Evolutionary conservation across 2,797 vertebrate species (phyloP).

Genomic region (Phrynocephalus guinanensis): DNA sequence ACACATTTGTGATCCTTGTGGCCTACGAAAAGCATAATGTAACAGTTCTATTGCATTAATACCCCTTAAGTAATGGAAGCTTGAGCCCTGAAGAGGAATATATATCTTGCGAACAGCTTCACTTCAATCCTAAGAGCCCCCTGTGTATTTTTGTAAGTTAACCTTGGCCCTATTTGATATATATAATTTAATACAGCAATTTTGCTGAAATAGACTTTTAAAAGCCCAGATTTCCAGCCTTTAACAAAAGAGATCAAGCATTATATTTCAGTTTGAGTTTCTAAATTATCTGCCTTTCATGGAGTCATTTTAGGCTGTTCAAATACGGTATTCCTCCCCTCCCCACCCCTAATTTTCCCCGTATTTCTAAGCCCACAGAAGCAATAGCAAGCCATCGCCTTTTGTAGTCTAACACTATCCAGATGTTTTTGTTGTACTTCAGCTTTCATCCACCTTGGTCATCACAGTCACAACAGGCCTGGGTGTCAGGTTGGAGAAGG

Average conservation of each 20-base stretch:
- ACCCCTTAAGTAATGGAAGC: slow-evolving; percentile 39
- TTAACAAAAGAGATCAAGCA: slow-evolving; percentile 8
- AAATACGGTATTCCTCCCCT: too few relatives aligned
- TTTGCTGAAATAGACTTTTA: slow-evolving; percentile 33
- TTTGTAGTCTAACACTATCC: neutral
- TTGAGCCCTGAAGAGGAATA: slow-evolving; percentile 46
- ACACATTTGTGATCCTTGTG: slow-evolving; percentile 21
- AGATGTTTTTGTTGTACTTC: neutral
- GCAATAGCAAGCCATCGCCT: neutral
- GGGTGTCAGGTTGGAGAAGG: neutral
- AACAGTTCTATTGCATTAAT: slow-evolving; percentile 42
- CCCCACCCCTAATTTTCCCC: neutral
- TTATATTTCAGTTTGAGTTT: slow-evolving; percentile 42
- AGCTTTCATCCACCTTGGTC: too few relatives aligned
- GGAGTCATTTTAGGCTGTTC: slow-evolving; percentile 49
- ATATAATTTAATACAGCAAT: slow-evolving; percentile 9
- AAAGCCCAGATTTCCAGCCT: slow-evolving; percentile 38
- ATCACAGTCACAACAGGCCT: neutral
- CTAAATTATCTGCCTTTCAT: slow-evolving; percentile 36
- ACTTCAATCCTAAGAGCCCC: slow-evolving; percentile 15
- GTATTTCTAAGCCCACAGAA: slow-evolving; percentile 56
- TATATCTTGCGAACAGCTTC: slow-evolving; percentile 42
- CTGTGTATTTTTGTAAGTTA: slow-evolving; percentile 42
- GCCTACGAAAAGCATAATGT: slow-evolving; percentile 44
- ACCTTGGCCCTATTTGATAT: slow-evolving; percentile 15